Conservation (phyloP, 2,888 invertebrate species). For the Lamellibrachia satsuma region DNA sequence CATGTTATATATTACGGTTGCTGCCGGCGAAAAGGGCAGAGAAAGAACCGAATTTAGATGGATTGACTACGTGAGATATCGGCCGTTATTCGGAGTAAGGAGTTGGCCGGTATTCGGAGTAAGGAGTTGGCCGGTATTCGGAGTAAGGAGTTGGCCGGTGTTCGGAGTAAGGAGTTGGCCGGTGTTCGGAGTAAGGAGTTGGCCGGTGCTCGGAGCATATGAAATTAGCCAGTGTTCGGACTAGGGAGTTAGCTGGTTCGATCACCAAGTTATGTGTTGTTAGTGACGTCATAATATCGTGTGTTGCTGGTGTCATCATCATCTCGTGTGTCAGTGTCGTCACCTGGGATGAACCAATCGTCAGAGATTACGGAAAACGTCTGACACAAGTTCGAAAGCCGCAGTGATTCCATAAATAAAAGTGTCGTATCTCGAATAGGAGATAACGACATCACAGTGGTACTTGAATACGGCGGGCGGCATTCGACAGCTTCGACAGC, state of each 20-base stretch:
- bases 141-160: background rate
- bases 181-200: too few species aligned
- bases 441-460: background rate
- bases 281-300: too few species aligned
- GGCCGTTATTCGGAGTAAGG: background rate
- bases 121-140: background rate
- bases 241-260: too few species aligned
- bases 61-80: too few species aligned
- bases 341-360: background rate
- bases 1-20: too few species aligned
- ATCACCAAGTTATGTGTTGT: too few species aligned
- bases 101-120: background rate
- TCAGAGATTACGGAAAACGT: background rate
- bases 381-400: background rate
- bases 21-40: too few species aligned
- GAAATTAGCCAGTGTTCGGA: too few species aligned
- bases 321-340: background rate
- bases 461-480: background rate
- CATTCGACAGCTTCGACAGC: background rate
- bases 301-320: too few species aligned
- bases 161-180: too few species aligned
- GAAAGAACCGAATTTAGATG: too few species aligned
- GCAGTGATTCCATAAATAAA: background rate
- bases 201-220: too few species aligned
- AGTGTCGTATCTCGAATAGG: background rate